Evolutionary conservation across 2,888 invertebrate species (phyloP), one percentile per base, ranked within the genome.

Genomic region (Kuschelorhynchus macadamiae): DNA sequence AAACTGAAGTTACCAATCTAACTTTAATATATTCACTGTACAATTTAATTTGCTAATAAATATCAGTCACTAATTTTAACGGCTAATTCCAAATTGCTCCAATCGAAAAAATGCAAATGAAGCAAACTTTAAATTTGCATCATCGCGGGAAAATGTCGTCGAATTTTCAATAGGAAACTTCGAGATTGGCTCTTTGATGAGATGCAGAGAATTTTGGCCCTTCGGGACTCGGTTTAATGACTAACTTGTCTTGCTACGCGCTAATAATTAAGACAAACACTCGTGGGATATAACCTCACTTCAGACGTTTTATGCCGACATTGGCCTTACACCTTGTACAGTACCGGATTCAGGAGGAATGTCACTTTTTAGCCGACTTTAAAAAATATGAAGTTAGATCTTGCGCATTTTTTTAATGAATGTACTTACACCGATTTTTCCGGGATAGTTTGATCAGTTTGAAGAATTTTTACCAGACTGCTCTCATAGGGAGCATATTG

Each of bases 201-300:
- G 81, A 82, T 82, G 82, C 82, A 81, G 78, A 80, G 77, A 79
- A 78, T 74, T 75, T 74, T 55, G 67, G 79, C 79, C 83, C 82
- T 74, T 69, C 72, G 82, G 82, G 82, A 83, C 78, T 78, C 76
- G 75, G 79, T 81, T 81, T 83, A 83, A 83, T 83, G 82, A 82
- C 80, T 81, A 80, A 81, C 82, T 81, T 83, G 83, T 83, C 82
- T 81, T 81, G 78, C 77, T 78, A 80, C 77, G 75, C 77, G 79
- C 79, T 81, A 81, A 83, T 83, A 83, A 83, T 83, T 83, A 83
- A 83, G 83, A 83, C 82, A 83, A 83, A 83, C 82, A 83, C 83
- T 81, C 83, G 77, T 81, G 83, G 83, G 83, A 81, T 79, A 72
- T 71, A 71, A 71, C 71, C 72, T 73, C 71, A 67, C 71, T 76